Base-by-base conservation (phyloP, 23 tunicate genomes). In the Clavelina lepadiformis region DNA sequence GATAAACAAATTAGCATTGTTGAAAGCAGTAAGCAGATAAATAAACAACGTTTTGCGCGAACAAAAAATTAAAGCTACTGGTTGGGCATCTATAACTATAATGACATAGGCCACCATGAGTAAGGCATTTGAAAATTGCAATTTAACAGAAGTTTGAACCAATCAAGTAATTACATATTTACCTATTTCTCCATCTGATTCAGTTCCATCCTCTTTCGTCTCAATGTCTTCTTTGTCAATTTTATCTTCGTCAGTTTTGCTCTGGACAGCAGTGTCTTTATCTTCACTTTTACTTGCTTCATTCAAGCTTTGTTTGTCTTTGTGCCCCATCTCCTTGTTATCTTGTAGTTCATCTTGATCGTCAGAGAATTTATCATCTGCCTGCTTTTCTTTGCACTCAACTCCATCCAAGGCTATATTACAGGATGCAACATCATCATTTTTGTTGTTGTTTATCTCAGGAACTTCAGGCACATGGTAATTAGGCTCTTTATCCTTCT, bases 141-240 rank as follows among this genome's bases (percentile, higher is more conserved):
- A n/a, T n/a, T n/a, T n/a, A n/a, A n/a, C n/a, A n/a, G n/a, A n/a
- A n/a, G n/a, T n/a, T n/a, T n/a, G n/a, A n/a, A n/a, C n/a, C n/a
- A n/a, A n/a, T n/a, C 49, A 41, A 41, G 27, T 20, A 52, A 8
- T 20, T 5, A 52, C 6, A 5, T 20, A 52, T 13, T 13, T 58
- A 35, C 69, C 69, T 66, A 66, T 66, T 66, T 66, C 72, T 27
- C 72, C 72, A 45, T 66, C 72, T 6, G 65, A 59, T 26, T 64
- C 70, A 37, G 11, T 41, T 11, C 49, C 49, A 41, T 41, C 49
- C 11, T 11, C 15, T 11, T 41, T 41, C 15, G 49, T 15, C 11
- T 41, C 49, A 41, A 15, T 15, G 11, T 41, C 49, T 15, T 11
- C 49, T 41, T 41, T 41, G 11, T 41, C 15, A 41, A 41, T 15